phyloP scores from a whole-genome alignment of 37 sponge, comb jelly and placozoan genomes.

The Beroe forskalii region DNA sequence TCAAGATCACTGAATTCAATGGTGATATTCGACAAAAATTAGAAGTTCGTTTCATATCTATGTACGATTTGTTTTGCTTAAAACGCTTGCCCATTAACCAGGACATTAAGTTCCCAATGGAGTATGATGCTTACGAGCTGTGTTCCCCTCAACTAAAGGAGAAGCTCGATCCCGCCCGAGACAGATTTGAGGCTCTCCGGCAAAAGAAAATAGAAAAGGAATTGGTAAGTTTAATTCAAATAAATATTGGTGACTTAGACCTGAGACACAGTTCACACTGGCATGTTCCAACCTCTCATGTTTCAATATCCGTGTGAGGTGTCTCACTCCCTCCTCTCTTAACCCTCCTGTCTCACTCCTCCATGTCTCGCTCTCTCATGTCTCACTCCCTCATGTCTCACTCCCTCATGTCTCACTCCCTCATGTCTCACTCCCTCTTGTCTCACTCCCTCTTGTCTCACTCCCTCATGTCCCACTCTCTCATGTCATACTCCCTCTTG shows the following conservation, averaged over 20 bases:
- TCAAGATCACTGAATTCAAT: too few relatives aligned
- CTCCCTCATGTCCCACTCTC: too few relatives aligned
- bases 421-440: neutral
- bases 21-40: too few relatives aligned
- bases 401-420: neutral
- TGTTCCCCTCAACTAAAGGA: constrained; percentile 89
- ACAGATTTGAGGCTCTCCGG: constrained; percentile 63
- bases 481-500: neutral
- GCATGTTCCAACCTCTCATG: neutral
- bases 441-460: neutral
- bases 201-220: constrained; percentile 63
- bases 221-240: constrained; percentile 23
- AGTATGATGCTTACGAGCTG: constrained; percentile 85
- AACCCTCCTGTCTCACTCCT: neutral
- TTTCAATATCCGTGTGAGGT: too few relatives aligned
- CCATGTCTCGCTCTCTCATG: neutral
- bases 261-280: neutral
- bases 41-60: too few relatives aligned
- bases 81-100: too few relatives aligned
- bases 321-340: neutral
- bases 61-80: too few relatives aligned
- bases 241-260: too few relatives aligned
- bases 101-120: constrained; percentile 87
- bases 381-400: neutral
- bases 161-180: constrained; percentile 73